Evolutionary conservation across 92 coral and sea anemone species (phyloP).

Genomic region (Actinostola sp.): DNA sequence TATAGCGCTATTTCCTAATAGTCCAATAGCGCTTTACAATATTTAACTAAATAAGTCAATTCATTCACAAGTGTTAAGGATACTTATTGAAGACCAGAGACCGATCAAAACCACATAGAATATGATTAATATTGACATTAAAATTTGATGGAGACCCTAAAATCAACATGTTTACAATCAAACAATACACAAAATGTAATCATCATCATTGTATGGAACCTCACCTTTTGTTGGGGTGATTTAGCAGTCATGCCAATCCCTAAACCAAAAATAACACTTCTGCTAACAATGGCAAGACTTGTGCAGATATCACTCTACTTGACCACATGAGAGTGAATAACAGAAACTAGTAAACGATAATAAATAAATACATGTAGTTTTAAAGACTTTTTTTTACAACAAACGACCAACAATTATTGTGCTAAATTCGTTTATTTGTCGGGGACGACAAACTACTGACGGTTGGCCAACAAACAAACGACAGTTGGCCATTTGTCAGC

Average conservation of each 20-base stretch:
- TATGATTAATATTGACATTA: not conserved
- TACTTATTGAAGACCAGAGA: not conserved
- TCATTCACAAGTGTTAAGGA: not conserved
- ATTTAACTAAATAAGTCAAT: too few species aligned
- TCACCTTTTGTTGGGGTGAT: constrained; percentile 37
- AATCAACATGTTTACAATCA: too few species aligned
- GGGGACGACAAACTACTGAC: too few species aligned
- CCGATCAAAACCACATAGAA: not conserved
- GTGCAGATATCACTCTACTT: constrained; percentile 42
- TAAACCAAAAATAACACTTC: constrained; percentile 46
- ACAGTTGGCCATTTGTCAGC: too few species aligned
- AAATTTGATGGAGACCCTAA: not conserved
- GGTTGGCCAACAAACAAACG: too few species aligned
- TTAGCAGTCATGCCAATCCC: constrained; percentile 47
- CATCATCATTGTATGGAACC: too few species aligned
- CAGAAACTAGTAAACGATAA: constrained; percentile 3
- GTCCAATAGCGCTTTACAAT: too few species aligned
- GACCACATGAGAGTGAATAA: constrained; percentile 36
- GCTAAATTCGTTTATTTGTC: too few species aligned
- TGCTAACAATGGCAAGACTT: constrained; percentile 35
- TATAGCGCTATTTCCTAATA: too few species aligned
- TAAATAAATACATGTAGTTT: not conserved
- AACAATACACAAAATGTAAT: too few species aligned
- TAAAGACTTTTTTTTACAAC: not conserved
- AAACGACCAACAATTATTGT: too few species aligned